These are phyloP conservation scores for Caenorhabditis sp. DNA, from an alignment of 2,888 invertebrate species.

Conservation along the genomic window DNA sequence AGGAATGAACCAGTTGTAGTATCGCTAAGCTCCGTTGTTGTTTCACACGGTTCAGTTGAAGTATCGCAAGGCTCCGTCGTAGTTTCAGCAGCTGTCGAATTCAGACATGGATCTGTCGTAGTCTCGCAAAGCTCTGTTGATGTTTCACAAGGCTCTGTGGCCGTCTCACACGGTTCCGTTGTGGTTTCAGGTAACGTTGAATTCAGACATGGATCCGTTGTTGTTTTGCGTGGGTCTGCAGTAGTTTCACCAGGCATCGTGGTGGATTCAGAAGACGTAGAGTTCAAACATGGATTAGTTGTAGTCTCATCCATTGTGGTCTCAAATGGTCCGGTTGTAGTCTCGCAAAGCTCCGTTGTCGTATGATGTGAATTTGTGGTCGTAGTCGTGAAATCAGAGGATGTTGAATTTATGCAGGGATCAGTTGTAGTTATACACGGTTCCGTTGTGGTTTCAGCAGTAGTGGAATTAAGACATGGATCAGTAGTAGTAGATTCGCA, in stretches of 20 bases:
- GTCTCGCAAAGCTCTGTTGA: not conserved
- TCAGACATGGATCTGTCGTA: constrained; percentile 7
- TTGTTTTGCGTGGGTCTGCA: not conserved
- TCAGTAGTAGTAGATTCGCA: not conserved
- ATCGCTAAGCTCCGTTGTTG: not conserved
- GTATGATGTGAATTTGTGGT: not conserved
- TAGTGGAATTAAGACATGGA: not conserved
- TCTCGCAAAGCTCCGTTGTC: not conserved
- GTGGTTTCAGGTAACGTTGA: not conserved
- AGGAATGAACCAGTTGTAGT: not conserved
- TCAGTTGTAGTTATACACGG: constrained; percentile 4
- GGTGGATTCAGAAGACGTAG: not conserved
- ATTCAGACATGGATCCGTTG: constrained; percentile 3
- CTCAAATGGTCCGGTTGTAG: constrained; percentile 10
- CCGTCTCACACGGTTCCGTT: not conserved
- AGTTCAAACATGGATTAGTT: not conserved
- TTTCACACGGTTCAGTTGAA: not conserved
- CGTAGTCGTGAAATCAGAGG: not conserved
- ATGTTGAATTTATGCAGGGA: not conserved
- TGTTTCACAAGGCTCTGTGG: not conserved
- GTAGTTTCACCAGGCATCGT: not conserved
- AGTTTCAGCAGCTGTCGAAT: too few species aligned
- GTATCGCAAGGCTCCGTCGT: not conserved
- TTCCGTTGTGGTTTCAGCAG: not conserved
- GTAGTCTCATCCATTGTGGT: not conserved